Base-by-base conservation (phyloP, 2,113 vertebrate species). In the Takifugu bimaculatus region DNA sequence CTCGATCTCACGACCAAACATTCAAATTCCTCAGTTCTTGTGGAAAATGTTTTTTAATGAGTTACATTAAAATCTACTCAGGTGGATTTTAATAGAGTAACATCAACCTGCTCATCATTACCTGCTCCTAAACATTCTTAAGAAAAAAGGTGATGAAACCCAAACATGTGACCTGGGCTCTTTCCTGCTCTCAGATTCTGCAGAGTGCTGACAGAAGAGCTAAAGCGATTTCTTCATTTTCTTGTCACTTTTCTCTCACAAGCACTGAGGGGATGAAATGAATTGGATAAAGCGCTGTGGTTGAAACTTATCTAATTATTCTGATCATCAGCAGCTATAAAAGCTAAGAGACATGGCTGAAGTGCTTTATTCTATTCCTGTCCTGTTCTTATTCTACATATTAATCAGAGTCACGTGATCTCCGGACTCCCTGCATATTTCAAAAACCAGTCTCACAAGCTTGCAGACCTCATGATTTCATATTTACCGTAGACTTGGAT, bases 211-310 rank as follows among this genome's bases (percentile, higher is more conserved):
- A 57, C 71, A 68, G 74, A 70, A 44, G 49, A 32, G 70, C 75
- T 77, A 65, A 57, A 67, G 81, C 71, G 67, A 79, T 77, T 65
- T 66, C 71, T 74, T 79, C 53, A 83, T 78, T 66, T 83, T 70
- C 80, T 69, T 77, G 63, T 83, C 74, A 73, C 69, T 74, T 81
- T 80, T 60, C 63, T 54, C 73, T 81, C 74, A 70, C 71, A 73
- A 77, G 63, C 63, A 32, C 52, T 71, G 78, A 83, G 79, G 75
- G 64, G 75, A 77, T 79, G 28, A 75, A 75, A 81, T 71, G 65
- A 79, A 77, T 50, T 35, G 63, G 61, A 75, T 73, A 73, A 75
- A 67, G 75, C 61, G 20, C 64, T 66, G 64, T 50, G 51, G 59
- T 50, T 78, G 57, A 79, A 74, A 79, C 57, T 63, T 43, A 67